phyloP scores from a whole-genome alignment of 2,113 vertebrate genomes.

The Laterallus jamaicensis region DNA sequence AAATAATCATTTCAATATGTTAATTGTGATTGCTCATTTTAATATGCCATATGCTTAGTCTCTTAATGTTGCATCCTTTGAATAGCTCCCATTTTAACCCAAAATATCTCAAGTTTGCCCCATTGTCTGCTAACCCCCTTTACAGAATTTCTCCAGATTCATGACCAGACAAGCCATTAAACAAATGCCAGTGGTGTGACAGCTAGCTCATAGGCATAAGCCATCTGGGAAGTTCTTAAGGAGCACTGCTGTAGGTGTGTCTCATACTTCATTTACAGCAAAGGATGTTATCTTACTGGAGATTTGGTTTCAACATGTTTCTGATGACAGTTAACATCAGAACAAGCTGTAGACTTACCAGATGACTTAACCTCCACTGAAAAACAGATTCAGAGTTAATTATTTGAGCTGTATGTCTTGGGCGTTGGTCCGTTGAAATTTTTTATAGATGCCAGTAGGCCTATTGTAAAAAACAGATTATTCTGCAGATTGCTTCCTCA shows the following conservation, averaged over 20 bases:
- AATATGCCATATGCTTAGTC: not conserved
- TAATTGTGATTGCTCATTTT: not conserved
- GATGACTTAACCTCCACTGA: not conserved
- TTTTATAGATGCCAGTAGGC: not conserved
- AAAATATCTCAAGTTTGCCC: not conserved
- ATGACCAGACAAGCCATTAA: not conserved
- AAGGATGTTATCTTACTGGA: not conserved
- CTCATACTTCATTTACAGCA: not conserved
- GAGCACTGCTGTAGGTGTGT: not conserved
- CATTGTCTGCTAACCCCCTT: not conserved
- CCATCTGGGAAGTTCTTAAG: not conserved
- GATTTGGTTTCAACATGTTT: not conserved
- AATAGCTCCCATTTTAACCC: not conserved
- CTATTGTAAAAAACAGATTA: not conserved
- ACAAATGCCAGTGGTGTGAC: not conserved
- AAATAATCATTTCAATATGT: not conserved
- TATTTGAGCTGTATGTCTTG: not conserved
- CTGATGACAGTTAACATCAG: not conserved
- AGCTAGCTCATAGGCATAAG: not conserved
- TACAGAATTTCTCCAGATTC: not conserved
- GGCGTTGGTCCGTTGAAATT: rapidly evolving
- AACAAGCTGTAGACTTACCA: not conserved
- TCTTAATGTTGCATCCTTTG: not conserved
- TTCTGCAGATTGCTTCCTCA: not conserved
- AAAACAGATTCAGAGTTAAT: not conserved